Base-by-base conservation (phyloP, 2,113 vertebrate genomes). In the Canis aureus region DNA sequence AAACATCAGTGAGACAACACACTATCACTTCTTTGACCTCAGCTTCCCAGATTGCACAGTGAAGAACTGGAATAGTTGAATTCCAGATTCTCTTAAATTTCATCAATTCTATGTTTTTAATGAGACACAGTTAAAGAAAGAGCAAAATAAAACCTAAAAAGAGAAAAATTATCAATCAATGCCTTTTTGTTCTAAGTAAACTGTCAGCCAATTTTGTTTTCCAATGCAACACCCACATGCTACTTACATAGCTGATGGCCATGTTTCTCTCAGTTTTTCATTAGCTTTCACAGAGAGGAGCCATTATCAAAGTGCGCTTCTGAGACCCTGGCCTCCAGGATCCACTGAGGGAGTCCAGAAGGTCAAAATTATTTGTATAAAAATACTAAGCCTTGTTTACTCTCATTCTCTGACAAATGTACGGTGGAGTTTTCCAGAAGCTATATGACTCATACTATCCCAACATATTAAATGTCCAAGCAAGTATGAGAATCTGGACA, bases 51-150 rank as follows among this genome's bases (percentile, higher is more conserved):
- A 16, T 23, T 69, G 11, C 67, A 69, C 15, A 67, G 29, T 71
- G 64, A 94, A 80, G 22, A 85, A 51, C 0, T 74, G 1, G 6
- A 95, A 49, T 35, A 53, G 22, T 13, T 88, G n/a, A 91, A 79
- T 71, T 88, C 1, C 76, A 97, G n/a, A 95, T 55, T 90, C 9
- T 49, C 51, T 95, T 80, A 83, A 80, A 64, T 66, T 73, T 78
- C 5, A 66, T 8, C 32, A 90, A 59, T 55, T 93, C 67, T 22
- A 8, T 67, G 23, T 78, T 78, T 94, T 83, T 66, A 64, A 64
- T 82, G 16, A 93, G 35, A 51, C 22, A 38, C 4, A 55, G 20
- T 27, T 64, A 83, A 76, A 86, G 12, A 66, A 87, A 81, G 49
- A 10, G 7, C 15, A 29, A 96, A 38, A 71, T 55, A 49, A 91